Base-by-base conservation (phyloP, 2,888 invertebrate genomes). In the Drosophila yooni region DNA sequence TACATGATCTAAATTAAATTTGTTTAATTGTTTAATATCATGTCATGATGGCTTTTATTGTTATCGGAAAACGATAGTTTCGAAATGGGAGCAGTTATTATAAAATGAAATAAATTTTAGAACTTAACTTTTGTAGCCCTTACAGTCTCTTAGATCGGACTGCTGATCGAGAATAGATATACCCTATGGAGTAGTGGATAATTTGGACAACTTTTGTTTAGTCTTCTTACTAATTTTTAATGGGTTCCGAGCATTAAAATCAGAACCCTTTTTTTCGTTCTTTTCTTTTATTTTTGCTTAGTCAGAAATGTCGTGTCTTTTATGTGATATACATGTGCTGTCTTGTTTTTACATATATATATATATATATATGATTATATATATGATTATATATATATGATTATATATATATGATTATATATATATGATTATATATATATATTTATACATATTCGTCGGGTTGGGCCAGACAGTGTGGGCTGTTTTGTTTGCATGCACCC, bases 401-500 rank as follows among this genome's bases (percentile, higher is more conserved):
- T 4, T 8, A 4, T 10, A 21, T 43, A 21, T 21, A 25, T 15
- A 53, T 25, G 21, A 21, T 21, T 25, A 53, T 34, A 21, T 3
- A 18, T 10, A 40, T n/a, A 10, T 40, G 10, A 10, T 4, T 8
- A 4, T 10, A 21, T 43, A 21, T 21, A 21, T 40, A 34, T 34
- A 34, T 34, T 4, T 10, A 4, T 18, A 25, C 51, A n/a, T 13
- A 15, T 7, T 15, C 15, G 13, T 11, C 18, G 31, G 58, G 7
- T 29, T 40, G 25, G 7, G 25, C 54, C 66, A 73, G 69, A 65
- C 78, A 25, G 54, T 40, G 52, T 73, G 61, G 50, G 62, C 21
- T 50, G 40, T 21, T 33, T 40, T 72, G 51, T 70, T 70, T 70
- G 63, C 51, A 62, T 31, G 51, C 50, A 68, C 38, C 27, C 53